Base-by-base conservation (phyloP, 2,113 vertebrate genomes). In the Grallaria varia region DNA sequence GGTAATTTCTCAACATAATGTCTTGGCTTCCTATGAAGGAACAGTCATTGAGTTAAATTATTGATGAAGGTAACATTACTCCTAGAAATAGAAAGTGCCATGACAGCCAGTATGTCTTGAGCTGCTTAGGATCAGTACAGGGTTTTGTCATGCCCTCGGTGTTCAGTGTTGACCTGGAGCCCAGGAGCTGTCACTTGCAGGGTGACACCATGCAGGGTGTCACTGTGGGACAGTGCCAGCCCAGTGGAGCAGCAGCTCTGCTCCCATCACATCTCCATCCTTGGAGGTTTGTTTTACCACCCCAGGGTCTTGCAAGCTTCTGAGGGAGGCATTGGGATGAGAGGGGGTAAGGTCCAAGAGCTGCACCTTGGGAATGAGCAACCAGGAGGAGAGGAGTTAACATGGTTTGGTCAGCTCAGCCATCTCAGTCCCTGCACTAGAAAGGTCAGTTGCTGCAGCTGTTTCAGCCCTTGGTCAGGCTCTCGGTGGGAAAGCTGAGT, bases 221-320 rank as follows among this genome's bases (percentile, higher is more conserved):
- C 85, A 14, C 25, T 49, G 47, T 4, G 14, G 59, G 16, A 24
- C 37, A 45, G 30, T 8, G 13, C 23, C 62, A 64, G 67, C 35
- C 66, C 59, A 21, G 67, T 1, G 2, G 20, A 52, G 15, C 47
- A 49, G 66, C 77, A 87, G 23, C 50, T 66, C 56, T 56, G 52
- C 28, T 37, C 40, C 40, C 25, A 12, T 30, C 27, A 47, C 8
- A 4, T 11, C 12, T 44, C 52, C 31, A 28, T 21, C 28, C 22
- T 18, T 1, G 1, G 37, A 76, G 27, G 42, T 42, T 37, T 58
- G 35, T 0, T 0, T 59, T 42, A 39, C 49, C 9, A 6, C 37
- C 10, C 6, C n/a, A 53, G 53, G 10, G 42, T 22, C n/a, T 45
- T 33, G 27, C 27, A 71, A 28, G 27, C 14, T 50, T 58, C 42